phyloP scores from a whole-genome alignment of 2,113 vertebrate genomes.

The Callocephalon fimbriatum region DNA sequence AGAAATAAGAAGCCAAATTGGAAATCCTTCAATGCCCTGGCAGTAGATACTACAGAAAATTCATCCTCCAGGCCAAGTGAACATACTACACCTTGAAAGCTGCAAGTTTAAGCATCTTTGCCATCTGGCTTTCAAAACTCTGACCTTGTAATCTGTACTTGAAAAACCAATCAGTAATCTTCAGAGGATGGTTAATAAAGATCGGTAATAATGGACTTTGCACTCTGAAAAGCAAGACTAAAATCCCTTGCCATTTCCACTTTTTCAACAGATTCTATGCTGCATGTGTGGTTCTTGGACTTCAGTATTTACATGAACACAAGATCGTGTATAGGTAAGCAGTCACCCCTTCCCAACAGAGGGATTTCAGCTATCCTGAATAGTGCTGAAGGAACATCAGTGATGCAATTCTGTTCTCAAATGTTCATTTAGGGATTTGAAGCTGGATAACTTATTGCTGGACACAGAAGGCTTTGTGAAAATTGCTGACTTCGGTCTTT shows the following conservation, averaged over 20 bases:
- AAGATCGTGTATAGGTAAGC: constrained; percentile 98
- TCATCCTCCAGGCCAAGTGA: neutral
- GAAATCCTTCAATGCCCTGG: neutral
- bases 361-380: neutral
- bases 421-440: constrained; percentile 88
- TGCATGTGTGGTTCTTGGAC: constrained; percentile 94
- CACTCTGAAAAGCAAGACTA: neutral
- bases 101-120: neutral
- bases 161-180: neutral
- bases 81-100: neutral
- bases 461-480: constrained; percentile 99
- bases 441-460: constrained; percentile 96
- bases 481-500: constrained; percentile 98
- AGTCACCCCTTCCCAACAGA: neutral
- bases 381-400: neutral
- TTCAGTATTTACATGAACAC: constrained; percentile 97
- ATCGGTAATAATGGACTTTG: neutral
- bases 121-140: constrained; percentile 11
- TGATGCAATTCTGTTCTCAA: constrained; percentile 36
- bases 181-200: neutral
- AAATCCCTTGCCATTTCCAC: neutral
- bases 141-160: neutral
- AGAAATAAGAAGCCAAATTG: neutral
- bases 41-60: neutral
- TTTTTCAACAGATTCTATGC: constrained; percentile 91